Conservation (phyloP, 2,888 invertebrate genomes). For the Steinernema carpocapsae region DNA sequence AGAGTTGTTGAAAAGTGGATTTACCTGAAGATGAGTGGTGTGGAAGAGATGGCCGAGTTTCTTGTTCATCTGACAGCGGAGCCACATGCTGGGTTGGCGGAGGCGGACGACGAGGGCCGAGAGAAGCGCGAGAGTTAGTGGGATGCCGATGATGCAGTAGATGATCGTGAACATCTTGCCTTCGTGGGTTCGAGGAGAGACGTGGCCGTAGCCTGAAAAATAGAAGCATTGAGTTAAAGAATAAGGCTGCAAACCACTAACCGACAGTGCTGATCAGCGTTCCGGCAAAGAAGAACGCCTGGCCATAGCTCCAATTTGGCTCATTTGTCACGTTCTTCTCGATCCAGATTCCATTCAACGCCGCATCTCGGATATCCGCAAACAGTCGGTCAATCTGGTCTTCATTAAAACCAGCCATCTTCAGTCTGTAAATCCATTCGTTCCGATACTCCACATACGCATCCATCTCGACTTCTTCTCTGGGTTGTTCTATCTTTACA, state of each 20-base stretch:
- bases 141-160: slow-evolving; percentile 83
- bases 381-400: slow-evolving; percentile 60
- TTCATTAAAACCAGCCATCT: slow-evolving; percentile 51
- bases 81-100: slow-evolving; percentile 76
- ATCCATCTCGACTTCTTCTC: slow-evolving; percentile 58
- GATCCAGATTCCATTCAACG: slow-evolving; percentile 73
- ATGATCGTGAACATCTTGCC: slow-evolving; percentile 88
- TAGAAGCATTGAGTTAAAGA: slow-evolving; percentile 26
- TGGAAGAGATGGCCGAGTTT: slow-evolving; percentile 78
- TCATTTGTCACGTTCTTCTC: slow-evolving; percentile 80
- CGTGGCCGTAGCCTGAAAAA: slow-evolving; percentile 82
- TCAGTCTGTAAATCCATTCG: slow-evolving; percentile 54
- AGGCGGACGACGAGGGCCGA: slow-evolving; percentile 83
- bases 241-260: slow-evolving; percentile 65
- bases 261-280: slow-evolving; percentile 89
- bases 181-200: slow-evolving; percentile 82
- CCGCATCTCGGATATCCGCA: slow-evolving; percentile 59
- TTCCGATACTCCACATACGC: slow-evolving; percentile 55
- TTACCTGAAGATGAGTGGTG: slow-evolving; percentile 61
- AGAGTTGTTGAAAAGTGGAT: neutral
- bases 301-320: slow-evolving; percentile 88
- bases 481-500: slow-evolving; percentile 52
- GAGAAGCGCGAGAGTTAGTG: slow-evolving; percentile 82
- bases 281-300: slow-evolving; percentile 85
- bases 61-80: slow-evolving; percentile 78